These are phyloP conservation scores for Hemicrepidius hirtus DNA, from an alignment of 2,888 invertebrate species.

Conservation along the genomic window DNA sequence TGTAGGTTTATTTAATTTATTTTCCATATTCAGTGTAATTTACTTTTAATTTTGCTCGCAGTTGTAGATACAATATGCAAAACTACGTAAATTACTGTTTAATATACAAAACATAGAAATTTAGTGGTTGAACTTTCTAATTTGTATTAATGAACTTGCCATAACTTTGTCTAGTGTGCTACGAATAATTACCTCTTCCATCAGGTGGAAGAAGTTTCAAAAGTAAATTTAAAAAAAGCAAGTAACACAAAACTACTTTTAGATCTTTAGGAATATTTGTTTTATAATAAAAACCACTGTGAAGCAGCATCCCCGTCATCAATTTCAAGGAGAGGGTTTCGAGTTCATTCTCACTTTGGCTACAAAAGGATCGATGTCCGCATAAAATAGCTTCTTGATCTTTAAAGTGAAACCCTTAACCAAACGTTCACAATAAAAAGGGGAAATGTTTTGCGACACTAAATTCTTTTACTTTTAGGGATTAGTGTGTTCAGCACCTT, in stretches of 20 bases:
- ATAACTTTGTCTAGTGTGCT: too few relatives aligned
- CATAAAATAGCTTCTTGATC: conserved; percentile 9
- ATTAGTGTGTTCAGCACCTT: not conserved
- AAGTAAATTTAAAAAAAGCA: too few relatives aligned
- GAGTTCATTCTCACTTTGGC: not conserved
- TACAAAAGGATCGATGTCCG: conserved; percentile 7
- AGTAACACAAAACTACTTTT: too few relatives aligned
- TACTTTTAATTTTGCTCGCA: not conserved
- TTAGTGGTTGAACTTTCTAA: too few relatives aligned
- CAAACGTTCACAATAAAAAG: conserved; percentile 11
- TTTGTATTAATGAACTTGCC: too few relatives aligned
- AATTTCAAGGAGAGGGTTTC: not conserved
- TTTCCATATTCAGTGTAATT: not conserved
- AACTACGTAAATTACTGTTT: too few relatives aligned
- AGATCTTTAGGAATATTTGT: not conserved
- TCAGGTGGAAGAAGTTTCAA: too few relatives aligned
- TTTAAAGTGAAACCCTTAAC: conserved; percentile 12
- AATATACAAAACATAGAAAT: too few relatives aligned
- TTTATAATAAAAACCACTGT: not conserved
- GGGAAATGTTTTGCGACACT: not conserved
- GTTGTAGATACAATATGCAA: too few relatives aligned
- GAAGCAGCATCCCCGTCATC: not conserved
- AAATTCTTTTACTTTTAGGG: not conserved
- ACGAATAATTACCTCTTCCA: too few relatives aligned
- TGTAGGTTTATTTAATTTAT: not conserved